A percentile compares a stretch with the other conserved stretches of the same genome.
These are phyloP conservation scores for Strix aluco DNA, from an alignment of 2,113 vertebrate genomes.

Conservation along the genomic window DNA sequence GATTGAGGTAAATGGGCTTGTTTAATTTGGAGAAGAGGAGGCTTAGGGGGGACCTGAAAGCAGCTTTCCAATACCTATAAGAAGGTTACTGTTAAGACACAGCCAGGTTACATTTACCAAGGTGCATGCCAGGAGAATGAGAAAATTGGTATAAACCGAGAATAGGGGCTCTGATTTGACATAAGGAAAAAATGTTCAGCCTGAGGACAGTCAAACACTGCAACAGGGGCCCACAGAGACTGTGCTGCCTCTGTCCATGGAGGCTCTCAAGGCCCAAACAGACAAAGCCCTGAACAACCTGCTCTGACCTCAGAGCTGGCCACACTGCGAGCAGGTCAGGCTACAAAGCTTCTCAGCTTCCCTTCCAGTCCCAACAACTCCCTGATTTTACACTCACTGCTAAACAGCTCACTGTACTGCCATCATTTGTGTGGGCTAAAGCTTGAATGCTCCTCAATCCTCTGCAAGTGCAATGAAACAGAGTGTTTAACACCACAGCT, in stretches of 20 bases:
- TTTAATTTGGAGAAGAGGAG: neutral
- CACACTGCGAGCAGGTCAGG: neutral
- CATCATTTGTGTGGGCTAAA: no score
- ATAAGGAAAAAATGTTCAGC: neutral
- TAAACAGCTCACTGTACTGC: neutral
- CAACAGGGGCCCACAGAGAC: neutral
- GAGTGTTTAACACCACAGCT: rapidly evolving
- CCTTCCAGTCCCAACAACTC: neutral
- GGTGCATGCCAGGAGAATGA: rapidly evolving
- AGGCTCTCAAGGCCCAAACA: neutral
- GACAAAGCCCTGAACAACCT: neutral
- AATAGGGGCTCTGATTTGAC: neutral
- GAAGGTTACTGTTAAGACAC: neutral
- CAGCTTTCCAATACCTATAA: neutral
- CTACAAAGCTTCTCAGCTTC: neutral
- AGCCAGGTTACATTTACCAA: neutral
- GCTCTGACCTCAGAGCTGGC: neutral
- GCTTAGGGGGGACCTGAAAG: neutral
- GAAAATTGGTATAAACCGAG: neutral
- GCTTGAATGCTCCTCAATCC: rapidly evolving
- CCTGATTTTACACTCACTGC: neutral
- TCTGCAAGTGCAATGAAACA: rapidly evolving
- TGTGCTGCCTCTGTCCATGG: no score
- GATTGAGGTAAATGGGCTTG: neutral
- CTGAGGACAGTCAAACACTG: neutral